A percentile compares a stretch with the other conserved stretches of the same genome.
phyloP scores from a whole-genome alignment of 2,113 vertebrate species.

The Cygnus atratus region DNA sequence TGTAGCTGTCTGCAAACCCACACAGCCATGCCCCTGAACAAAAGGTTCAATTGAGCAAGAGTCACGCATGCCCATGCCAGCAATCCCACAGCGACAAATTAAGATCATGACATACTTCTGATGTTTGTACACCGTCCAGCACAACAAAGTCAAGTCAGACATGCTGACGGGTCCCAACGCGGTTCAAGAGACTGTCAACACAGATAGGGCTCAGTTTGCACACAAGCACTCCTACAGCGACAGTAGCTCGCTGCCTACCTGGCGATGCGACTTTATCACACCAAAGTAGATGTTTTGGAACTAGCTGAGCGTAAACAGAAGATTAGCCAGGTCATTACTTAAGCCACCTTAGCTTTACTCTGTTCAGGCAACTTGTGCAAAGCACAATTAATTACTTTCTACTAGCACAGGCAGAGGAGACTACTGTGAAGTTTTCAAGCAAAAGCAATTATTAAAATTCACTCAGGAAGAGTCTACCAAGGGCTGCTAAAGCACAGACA shows the following conservation, averaged over 20 bases:
- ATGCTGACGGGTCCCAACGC: background rate
- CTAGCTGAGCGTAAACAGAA: background rate
- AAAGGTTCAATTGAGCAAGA: slow-evolving; percentile 69
- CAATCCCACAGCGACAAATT: slow-evolving; percentile 53
- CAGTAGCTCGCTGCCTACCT: background rate
- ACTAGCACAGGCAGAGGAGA: background rate
- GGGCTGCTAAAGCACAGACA: background rate
- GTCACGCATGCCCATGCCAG: slow-evolving; percentile 52
- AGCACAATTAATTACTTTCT: background rate
- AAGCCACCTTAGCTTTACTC: background rate
- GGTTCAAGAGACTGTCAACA: background rate
- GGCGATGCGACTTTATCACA: background rate
- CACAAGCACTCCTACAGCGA: background rate
- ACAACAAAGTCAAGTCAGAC: slow-evolving; percentile 33
- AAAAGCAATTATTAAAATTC: background rate
- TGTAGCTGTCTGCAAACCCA: slow-evolving; percentile 53
- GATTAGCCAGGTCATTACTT: background rate
- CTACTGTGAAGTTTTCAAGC: background rate
- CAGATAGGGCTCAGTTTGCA: background rate
- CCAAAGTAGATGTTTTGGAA: background rate
- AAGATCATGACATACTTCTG: slow-evolving; percentile 62
- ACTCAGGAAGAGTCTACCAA: background rate
- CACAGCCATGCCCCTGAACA: slow-evolving; percentile 43
- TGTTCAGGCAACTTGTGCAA: background rate
- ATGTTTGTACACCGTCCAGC: slow-evolving; percentile 42